Conservation (phyloP, 2,113 vertebrate genomes). For the Sturnira hondurensis region DNA sequence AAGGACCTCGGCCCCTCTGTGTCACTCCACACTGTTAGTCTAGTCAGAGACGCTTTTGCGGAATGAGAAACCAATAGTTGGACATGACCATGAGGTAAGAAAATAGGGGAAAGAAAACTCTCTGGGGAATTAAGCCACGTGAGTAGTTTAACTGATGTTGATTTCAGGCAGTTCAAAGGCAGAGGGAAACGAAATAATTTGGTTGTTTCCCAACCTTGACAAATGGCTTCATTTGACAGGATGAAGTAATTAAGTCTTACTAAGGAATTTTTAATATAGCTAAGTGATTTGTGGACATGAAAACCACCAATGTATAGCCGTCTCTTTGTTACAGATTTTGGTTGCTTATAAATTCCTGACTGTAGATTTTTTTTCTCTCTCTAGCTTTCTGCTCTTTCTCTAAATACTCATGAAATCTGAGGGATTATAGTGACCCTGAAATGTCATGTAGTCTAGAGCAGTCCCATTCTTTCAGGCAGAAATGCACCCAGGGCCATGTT, state of each 20-base stretch:
- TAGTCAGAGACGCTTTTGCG: constrained; percentile 52
- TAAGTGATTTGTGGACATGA: constrained; percentile 2
- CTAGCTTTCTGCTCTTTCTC: neutral
- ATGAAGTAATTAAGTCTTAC: constrained; percentile 60
- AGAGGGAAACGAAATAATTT: constrained; percentile 56
- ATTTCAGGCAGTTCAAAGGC: constrained; percentile 50
- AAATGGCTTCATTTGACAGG: constrained; percentile 51
- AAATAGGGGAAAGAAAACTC: constrained; percentile 44
- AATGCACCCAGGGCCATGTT: neutral
- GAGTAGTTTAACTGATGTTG: constrained; percentile 37
- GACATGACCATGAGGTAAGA: constrained; percentile 50
- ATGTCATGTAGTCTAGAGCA: neutral
- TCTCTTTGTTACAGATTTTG: constrained; percentile 23
- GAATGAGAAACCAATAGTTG: constrained; percentile 23
- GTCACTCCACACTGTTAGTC: constrained; percentile 55
- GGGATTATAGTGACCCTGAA: neutral
- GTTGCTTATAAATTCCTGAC: neutral
- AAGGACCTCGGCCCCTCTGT: constrained; percentile 52
- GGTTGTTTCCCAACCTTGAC: constrained; percentile 57
- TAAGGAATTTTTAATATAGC: constrained; percentile 62
- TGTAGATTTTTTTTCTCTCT: neutral
- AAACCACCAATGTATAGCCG: neutral
- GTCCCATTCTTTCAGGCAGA: neutral
- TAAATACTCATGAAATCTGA: constrained; percentile 6
- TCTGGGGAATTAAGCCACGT: constrained; percentile 21